phyloP scores from a whole-genome alignment of 2,797 vertebrate species.

The Argya squamiceps region DNA sequence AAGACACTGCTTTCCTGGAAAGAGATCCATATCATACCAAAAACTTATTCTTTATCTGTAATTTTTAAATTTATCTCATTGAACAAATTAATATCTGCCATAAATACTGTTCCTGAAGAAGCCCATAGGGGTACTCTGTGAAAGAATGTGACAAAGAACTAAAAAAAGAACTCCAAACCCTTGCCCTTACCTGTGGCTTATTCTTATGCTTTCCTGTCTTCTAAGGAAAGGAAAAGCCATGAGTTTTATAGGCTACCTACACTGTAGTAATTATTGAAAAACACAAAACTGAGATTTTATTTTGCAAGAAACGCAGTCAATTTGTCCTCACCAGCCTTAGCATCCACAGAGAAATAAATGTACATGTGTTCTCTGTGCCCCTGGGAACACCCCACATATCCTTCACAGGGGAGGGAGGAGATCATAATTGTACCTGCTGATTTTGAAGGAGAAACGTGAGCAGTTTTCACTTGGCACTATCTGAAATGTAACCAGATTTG shows the following conservation, averaged over 20 bases:
- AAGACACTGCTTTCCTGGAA: not conserved
- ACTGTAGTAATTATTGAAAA: not conserved
- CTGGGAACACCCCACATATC: not conserved
- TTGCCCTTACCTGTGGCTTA: not conserved
- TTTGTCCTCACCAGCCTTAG: not conserved
- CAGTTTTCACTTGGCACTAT: not conserved
- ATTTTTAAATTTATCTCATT: not conserved
- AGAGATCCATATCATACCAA: not conserved
- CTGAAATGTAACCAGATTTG: fast-evolving
- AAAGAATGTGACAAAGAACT: not conserved
- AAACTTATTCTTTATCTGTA: not conserved
- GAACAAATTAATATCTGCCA: not conserved
- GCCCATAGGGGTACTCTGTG: not conserved
- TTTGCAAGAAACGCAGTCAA: not conserved
- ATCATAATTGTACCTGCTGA: not conserved
- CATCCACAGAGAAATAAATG: not conserved
- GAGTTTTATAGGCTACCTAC: not conserved
- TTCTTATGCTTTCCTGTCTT: not conserved
- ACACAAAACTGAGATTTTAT: not conserved
- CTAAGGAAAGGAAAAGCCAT: not conserved
- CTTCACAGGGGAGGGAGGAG: not conserved
- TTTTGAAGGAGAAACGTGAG: not conserved
- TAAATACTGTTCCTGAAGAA: not conserved
- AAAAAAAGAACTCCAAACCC: too few species aligned
- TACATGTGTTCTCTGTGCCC: not conserved